Conservation (phyloP, 2,888 invertebrate species). For the Acanthopleura granulata region DNA sequence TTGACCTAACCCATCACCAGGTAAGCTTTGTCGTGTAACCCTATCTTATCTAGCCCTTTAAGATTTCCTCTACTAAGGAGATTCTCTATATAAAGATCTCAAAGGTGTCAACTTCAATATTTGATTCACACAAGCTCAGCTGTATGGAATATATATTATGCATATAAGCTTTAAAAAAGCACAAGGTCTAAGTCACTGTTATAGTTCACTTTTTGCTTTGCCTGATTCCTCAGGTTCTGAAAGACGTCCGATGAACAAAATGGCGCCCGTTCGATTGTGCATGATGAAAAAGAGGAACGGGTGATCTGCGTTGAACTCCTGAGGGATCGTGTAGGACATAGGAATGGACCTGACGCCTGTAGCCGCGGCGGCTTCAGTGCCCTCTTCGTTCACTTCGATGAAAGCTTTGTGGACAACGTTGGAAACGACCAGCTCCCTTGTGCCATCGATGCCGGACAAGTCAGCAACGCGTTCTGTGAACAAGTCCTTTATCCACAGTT, state of each 20-base stretch:
- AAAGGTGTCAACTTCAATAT: too few relatives aligned
- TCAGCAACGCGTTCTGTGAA: constrained; percentile 22
- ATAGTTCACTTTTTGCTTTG: background rate
- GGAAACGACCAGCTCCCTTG: constrained; percentile 47
- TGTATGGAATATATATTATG: too few relatives aligned
- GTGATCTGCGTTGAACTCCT: constrained; percentile 48
- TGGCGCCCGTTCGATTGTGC: constrained; percentile 34
- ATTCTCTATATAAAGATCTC: too few relatives aligned
- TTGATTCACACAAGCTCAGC: too few relatives aligned
- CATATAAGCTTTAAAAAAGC: too few relatives aligned
- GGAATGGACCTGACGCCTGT: constrained; percentile 38
- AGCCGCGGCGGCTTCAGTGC: constrained; percentile 5
- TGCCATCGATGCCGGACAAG: constrained; percentile 28
- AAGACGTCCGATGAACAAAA: constrained; percentile 36
- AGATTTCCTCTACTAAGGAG: too few relatives aligned
- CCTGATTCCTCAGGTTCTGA: background rate
- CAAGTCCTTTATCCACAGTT: constrained; percentile 19
- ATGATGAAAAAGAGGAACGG: constrained; percentile 38
- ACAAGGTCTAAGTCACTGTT: background rate
- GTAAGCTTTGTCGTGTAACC: too few relatives aligned
- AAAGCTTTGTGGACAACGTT: constrained; percentile 65
- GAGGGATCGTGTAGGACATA: constrained; percentile 26
- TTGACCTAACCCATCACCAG: too few relatives aligned
- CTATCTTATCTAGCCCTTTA: too few relatives aligned
- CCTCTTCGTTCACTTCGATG: constrained; percentile 45